Evolutionary conservation across 1,140 invertebrate species (phyloP).

Genomic region (Zaprionus gabonicus): DNA sequence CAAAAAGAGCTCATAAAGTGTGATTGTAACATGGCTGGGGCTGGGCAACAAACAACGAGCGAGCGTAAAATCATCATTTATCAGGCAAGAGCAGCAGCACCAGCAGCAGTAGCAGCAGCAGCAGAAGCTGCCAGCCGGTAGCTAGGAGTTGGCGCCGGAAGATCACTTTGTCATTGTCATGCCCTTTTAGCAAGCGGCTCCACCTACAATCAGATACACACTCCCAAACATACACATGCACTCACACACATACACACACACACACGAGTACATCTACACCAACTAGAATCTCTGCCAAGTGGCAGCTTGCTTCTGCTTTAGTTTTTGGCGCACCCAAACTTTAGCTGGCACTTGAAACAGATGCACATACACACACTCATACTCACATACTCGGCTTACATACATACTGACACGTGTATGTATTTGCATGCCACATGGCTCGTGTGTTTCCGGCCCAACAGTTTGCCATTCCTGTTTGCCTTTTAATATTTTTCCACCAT

Average conservation of each 20-base stretch:
- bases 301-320: constrained; percentile 12
- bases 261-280: background rate
- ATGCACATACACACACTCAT: constrained; percentile 14
- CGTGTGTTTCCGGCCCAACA: constrained; percentile 31
- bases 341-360: constrained; percentile 31
- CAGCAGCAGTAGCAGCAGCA: constrained; percentile 16
- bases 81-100: constrained; percentile 42
- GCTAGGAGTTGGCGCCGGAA: constrained; percentile 63
- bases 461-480: constrained; percentile 62
- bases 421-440: constrained; percentile 62
- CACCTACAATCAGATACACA: constrained; percentile 41
- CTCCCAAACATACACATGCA: background rate
- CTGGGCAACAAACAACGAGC: constrained; percentile 37
- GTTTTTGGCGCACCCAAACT: constrained; percentile 27
- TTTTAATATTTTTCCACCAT: constrained; percentile 65
- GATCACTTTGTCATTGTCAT: constrained; percentile 83
- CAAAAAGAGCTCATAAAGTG: constrained; percentile 66
- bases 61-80: constrained; percentile 79
- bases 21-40: constrained; percentile 64
- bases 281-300: constrained; percentile 43
- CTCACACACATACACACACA: background rate
- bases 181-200: constrained; percentile 63
- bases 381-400: background rate
- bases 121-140: constrained; percentile 11
- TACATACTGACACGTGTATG: constrained; percentile 14